Base-by-base conservation (phyloP, 2,113 vertebrate genomes). In the Eulacestoma nigropectus region DNA sequence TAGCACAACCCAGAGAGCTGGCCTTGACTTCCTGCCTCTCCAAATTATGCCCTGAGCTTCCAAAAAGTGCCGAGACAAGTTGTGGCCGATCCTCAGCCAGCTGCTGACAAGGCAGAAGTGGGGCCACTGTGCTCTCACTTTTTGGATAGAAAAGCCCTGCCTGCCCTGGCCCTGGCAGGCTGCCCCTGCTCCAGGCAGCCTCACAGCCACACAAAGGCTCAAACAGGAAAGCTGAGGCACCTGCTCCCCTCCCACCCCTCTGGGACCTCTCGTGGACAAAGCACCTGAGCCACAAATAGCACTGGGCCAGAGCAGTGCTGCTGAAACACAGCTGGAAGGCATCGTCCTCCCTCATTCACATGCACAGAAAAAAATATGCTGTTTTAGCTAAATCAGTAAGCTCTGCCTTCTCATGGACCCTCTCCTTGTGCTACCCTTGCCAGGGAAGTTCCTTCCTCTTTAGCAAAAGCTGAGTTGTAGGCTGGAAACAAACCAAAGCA, bases 41-140 rank as follows among this genome's bases (percentile, higher is more conserved):
- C 53, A 97, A 97, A 98, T 98, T 95, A 97, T 35, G 94, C 94
- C 93, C 94, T 95, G 44, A 3, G 25, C 89, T 93, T 97, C 97
- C 96, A 94, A 78, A 95, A 91, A 87, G 55, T 50, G 7, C 86
- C 11, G 22, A 93, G 93, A 49, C 46, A 93, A 95, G 92, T 60
- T 76, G 35, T 29, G 89, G 91, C 79, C 75, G 37, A 32, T 17
- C 87, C 81, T 21, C 14, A n/a, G 94, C 98, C 97, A 98, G 94
- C 84, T 97, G 98, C 97, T 98, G 98, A 98, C 64, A 18, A 69
- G 97, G 97, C 96, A 95, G 90, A 94, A 97, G 70, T 1, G 10
- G 86, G 85, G 52, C 74, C 0, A 4, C 81, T 46, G 46, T 7
- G 1, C 59, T 75, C 87, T 27, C 20, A 12, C 52, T 46, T 33